Conservation (phyloP, 2,113 vertebrate genomes). For the Rhinopomastus cyanomelas region DNA sequence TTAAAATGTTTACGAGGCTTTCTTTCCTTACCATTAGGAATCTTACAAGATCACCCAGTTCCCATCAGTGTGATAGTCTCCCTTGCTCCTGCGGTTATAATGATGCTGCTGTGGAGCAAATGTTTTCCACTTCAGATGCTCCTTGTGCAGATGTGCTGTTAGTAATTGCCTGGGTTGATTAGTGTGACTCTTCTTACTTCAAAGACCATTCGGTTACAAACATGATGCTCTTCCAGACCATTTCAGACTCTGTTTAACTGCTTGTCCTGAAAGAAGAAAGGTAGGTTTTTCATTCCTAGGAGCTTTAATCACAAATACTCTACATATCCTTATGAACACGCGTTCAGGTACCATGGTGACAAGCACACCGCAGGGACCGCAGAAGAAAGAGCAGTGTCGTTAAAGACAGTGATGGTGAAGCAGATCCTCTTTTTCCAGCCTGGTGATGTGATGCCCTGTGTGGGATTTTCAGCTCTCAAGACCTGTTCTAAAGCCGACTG, state of each 20-base stretch:
- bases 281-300: constrained; percentile 32
- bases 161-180: constrained; percentile 48
- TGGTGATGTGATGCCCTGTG: constrained; percentile 12
- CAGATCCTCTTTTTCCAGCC: constrained; percentile 16
- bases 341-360: constrained; percentile 58
- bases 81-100: constrained; percentile 20
- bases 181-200: constrained; percentile 21
- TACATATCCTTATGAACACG: constrained; percentile 18
- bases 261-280: constrained; percentile 38
- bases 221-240: constrained; percentile 33
- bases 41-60: constrained; percentile 54
- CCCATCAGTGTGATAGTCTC: constrained; percentile 13
- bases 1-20: constrained; percentile 55
- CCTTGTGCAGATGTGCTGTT: constrained; percentile 48
- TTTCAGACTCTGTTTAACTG: constrained; percentile 42
- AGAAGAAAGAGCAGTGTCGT: constrained; percentile 45
- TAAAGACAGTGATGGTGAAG: constrained; percentile 27
- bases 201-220: constrained; percentile 20
- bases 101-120: constrained; percentile 51
- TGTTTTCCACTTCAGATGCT: constrained; percentile 51
- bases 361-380: constrained; percentile 30
- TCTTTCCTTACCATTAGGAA: constrained; percentile 47
- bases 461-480: constrained; percentile 35
- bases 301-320: constrained; percentile 53
- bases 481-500: constrained; percentile 45